These are phyloP conservation scores for Cotesia typhae DNA, from an alignment of 1,140 invertebrate genomes.

Conservation along the genomic window DNA sequence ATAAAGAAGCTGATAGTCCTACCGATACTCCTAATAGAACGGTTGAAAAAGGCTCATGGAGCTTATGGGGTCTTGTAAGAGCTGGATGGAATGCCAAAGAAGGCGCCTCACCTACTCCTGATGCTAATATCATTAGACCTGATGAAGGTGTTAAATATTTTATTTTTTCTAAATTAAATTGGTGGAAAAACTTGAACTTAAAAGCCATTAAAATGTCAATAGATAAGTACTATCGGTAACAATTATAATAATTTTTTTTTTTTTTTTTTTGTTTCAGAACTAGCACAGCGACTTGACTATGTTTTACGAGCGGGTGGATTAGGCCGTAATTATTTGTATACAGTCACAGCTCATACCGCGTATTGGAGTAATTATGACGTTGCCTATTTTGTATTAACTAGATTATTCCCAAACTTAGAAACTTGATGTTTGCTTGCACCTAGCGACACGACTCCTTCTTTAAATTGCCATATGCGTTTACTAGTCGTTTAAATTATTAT, in stretches of 20 bases:
- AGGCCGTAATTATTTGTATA: slow-evolving; percentile 72
- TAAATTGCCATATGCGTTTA: slow-evolving; percentile 46
- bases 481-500: slow-evolving; percentile 49
- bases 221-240: not conserved
- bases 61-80: slow-evolving; percentile 66
- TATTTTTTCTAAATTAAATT: slow-evolving; percentile 9
- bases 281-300: slow-evolving; percentile 74
- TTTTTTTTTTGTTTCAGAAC: slow-evolving; percentile 60
- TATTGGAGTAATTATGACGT: slow-evolving; percentile 79
- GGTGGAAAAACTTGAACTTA: not conserved
- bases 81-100: slow-evolving; percentile 63
- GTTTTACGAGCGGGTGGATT: slow-evolving; percentile 70
- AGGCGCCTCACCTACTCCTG: slow-evolving; percentile 57
- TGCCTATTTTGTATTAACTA: slow-evolving; percentile 74
- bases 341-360: slow-evolving; percentile 75
- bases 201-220: too few relatives aligned
- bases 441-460: slow-evolving; percentile 36
- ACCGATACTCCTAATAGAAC: slow-evolving; percentile 54
- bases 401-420: slow-evolving; percentile 70
- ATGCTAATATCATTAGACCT: slow-evolving; percentile 60
- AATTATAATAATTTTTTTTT: slow-evolving; percentile 17
- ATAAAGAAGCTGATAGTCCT: slow-evolving; percentile 55
- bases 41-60: slow-evolving; percentile 62
- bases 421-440: slow-evolving; percentile 58
- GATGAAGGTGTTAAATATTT: slow-evolving; percentile 53